These are phyloP conservation scores for Amphipyra berbera DNA, from an alignment of 2,888 invertebrate genomes.

Conservation along the genomic window DNA sequence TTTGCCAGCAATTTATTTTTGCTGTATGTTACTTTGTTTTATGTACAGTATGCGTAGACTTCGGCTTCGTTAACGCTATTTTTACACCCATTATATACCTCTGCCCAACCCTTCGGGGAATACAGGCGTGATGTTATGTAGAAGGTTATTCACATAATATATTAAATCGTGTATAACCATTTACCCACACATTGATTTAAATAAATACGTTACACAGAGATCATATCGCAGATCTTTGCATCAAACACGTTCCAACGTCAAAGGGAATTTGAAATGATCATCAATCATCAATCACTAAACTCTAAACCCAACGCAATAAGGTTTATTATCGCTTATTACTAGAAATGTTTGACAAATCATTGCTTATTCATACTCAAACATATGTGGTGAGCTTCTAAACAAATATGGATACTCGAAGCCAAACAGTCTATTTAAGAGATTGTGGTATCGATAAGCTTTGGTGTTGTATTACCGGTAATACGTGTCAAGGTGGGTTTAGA, in stretches of 20 bases:
- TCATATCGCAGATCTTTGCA: conserved; percentile 54
- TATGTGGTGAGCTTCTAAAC: conserved; percentile 40
- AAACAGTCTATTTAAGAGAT: conserved; percentile 27
- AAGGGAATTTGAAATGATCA: conserved; percentile 44
- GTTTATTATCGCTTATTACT: not conserved
- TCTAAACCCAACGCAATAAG: conserved; percentile 13
- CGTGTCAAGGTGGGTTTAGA: too few relatives aligned
- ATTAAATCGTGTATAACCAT: too few relatives aligned
- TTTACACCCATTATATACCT: too few relatives aligned
- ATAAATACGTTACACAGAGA: conserved; percentile 29
- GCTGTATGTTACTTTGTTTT: too few relatives aligned
- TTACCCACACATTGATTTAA: conserved; percentile 21
- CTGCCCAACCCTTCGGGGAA: too few relatives aligned
- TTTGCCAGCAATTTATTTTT: too few relatives aligned
- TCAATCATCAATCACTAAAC: not conserved
- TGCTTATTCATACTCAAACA: conserved; percentile 54
- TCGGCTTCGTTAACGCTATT: too few relatives aligned
- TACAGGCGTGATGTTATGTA: too few relatives aligned
- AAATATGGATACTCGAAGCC: conserved; percentile 48
- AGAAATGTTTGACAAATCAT: conserved; percentile 41
- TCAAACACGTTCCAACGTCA: conserved; percentile 47
- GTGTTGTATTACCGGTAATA: not conserved
- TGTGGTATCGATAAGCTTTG: conserved; percentile 21
- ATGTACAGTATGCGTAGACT: too few relatives aligned
- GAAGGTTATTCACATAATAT: too few relatives aligned